A percentile compares a stretch with the other conserved stretches of the same genome.
Evolutionary conservation across 1,140 invertebrate species (phyloP).

Genomic region (Oscheius sp.): DNA sequence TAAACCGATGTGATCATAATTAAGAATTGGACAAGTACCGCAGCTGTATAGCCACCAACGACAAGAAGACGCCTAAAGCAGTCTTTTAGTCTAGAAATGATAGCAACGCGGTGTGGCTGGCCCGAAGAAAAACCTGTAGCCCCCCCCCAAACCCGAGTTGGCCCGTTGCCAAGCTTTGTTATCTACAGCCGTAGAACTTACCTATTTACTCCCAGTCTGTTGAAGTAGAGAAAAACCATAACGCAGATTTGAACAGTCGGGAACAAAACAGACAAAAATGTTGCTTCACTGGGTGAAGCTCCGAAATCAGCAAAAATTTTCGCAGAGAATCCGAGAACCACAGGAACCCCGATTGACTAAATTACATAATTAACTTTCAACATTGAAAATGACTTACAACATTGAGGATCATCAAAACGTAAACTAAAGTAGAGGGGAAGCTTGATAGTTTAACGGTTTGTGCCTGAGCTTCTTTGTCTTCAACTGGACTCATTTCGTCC

Average conservation of each 20-base stretch:
- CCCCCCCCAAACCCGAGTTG: no score
- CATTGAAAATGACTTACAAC: neutral
- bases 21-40: neutral
- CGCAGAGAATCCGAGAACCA: neutral
- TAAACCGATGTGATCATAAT: neutral
- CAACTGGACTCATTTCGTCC: neutral
- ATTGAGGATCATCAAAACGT: constrained; percentile 18
- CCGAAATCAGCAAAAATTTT: neutral
- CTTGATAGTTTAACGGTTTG: neutral
- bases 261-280: neutral
- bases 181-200: neutral
- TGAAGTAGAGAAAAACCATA: neutral
- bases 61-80: neutral
- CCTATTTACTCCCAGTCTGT: neutral
- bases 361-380: neutral
- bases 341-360: constrained; percentile 14
- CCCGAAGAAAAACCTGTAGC: no score
- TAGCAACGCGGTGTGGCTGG: no score
- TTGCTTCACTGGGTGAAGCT: neutral
- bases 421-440: constrained; percentile 8
- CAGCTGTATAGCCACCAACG: neutral
- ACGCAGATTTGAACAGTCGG: neutral
- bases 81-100: no score
- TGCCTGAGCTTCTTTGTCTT: neutral
- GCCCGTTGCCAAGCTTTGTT: no score